Percentiles rank a stretch among this genome's conserved stretches.
Conservation (phyloP, 1,140 invertebrate genomes). For the Macrobrachium rosenbergii region DNA sequence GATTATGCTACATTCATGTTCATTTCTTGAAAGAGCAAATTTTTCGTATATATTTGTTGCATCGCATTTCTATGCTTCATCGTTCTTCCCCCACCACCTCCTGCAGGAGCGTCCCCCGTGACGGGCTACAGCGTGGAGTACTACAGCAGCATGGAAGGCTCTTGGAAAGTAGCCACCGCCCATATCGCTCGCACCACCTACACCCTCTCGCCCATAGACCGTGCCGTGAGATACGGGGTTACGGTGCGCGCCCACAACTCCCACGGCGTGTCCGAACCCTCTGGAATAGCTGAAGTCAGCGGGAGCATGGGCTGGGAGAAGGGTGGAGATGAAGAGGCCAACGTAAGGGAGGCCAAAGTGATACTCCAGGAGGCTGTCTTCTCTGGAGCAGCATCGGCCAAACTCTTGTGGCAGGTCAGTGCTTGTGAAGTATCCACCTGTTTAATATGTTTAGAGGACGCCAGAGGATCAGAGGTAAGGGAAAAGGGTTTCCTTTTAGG, state of each 20-base stretch:
- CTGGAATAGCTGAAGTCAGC: constrained; percentile 61
- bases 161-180: constrained; percentile 42
- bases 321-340: not conserved
- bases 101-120: constrained; percentile 37
- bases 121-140: constrained; percentile 60
- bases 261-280: constrained; percentile 61
- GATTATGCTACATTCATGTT: no score
- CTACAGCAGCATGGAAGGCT: constrained; percentile 58
- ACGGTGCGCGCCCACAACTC: constrained; percentile 61
- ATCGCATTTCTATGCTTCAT: no score
- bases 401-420: constrained; percentile 58
- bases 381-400: constrained; percentile 23
- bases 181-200: constrained; percentile 25
- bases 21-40: no score
- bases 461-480: no score
- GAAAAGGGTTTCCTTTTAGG: no score
- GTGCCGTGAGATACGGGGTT: constrained; percentile 58
- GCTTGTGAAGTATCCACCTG: not conserved
- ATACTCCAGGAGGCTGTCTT: constrained; percentile 43
- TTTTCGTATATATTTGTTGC: no score
- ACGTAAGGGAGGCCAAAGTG: constrained; percentile 44
- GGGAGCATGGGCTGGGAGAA: constrained; percentile 30
- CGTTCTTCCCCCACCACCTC: no score
- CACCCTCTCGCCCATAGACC: constrained; percentile 52
- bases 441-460: no score